Evolutionary conservation across 2,797 vertebrate species (phyloP).

Genomic region (Enteromius unitaeniatus): DNA sequence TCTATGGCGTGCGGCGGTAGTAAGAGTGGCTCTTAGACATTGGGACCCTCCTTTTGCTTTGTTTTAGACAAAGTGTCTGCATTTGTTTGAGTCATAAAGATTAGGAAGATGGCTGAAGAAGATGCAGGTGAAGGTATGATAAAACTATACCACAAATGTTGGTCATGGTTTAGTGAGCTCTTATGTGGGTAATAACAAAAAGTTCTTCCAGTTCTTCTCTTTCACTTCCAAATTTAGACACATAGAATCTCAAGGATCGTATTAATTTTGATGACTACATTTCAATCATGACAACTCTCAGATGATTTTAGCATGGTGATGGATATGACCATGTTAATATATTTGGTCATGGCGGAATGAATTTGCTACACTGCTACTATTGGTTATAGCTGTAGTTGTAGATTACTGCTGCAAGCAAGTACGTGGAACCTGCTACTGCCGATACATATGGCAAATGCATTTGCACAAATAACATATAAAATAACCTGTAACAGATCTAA

Average conservation of each 20-base stretch:
- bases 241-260: background rate
- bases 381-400: too few species aligned
- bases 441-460: too few species aligned
- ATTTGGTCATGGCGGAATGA: too few species aligned
- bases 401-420: too few species aligned
- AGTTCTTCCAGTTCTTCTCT: too few species aligned
- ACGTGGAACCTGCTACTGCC: too few species aligned
- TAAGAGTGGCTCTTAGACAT: constrained; percentile 54
- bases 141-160: constrained; percentile 34
- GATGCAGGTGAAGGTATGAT: constrained; percentile 33
- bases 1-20: constrained; percentile 75
- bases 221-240: background rate
- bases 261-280: background rate
- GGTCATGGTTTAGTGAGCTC: constrained; percentile 6
- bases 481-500: too few species aligned
- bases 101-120: constrained; percentile 47
- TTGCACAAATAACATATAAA: too few species aligned
- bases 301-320: too few species aligned
- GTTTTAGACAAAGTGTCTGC: constrained; percentile 60
- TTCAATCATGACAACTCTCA: background rate
- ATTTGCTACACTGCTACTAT: too few species aligned
- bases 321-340: too few species aligned
- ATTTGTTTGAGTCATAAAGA: constrained; percentile 55
- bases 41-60: constrained; percentile 52
- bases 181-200: background rate